Evolutionary conservation across 2,113 vertebrate genomes (phyloP).

Genomic region (Symphodus melops): DNA sequence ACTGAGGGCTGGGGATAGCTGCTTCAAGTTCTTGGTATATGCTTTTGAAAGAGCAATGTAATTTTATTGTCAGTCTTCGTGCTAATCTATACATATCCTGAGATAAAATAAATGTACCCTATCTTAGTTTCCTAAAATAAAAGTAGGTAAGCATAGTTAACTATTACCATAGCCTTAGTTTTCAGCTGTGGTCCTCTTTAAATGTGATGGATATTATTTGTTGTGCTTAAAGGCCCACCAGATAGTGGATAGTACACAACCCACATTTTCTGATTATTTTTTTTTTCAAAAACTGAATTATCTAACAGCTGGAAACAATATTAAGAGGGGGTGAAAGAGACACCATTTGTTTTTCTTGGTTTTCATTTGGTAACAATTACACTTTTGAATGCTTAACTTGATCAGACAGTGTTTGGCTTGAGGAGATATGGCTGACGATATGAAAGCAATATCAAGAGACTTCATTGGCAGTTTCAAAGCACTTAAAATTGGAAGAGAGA

Average conservation of each 20-base stretch:
- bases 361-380: conserved; percentile 62
- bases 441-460: not conserved
- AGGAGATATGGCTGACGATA: not conserved
- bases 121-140: too few relatives aligned
- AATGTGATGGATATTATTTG: too few relatives aligned
- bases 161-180: too few relatives aligned
- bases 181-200: too few relatives aligned
- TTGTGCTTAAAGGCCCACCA: not conserved
- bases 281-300: conserved; percentile 16
- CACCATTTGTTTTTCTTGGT: conserved; percentile 33
- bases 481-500: conserved; percentile 1
- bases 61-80: too few relatives aligned
- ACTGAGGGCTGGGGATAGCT: too few relatives aligned
- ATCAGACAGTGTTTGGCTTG: conserved; percentile 23
- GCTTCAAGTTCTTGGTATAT: too few relatives aligned
- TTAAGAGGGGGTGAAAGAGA: conserved; percentile 41
- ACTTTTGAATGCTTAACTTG: conserved; percentile 29
- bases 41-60: too few relatives aligned
- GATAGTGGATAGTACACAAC: not conserved
- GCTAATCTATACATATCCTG: too few relatives aligned
- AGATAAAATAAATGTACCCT: too few relatives aligned
- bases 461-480: conserved; percentile 21
- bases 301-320: conserved; percentile 45
- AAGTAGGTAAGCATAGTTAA: too few relatives aligned
- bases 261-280: conserved; percentile 10